phyloP scores from a whole-genome alignment of 2,888 invertebrate species.

The Lepidocyrtoides sp. region DNA sequence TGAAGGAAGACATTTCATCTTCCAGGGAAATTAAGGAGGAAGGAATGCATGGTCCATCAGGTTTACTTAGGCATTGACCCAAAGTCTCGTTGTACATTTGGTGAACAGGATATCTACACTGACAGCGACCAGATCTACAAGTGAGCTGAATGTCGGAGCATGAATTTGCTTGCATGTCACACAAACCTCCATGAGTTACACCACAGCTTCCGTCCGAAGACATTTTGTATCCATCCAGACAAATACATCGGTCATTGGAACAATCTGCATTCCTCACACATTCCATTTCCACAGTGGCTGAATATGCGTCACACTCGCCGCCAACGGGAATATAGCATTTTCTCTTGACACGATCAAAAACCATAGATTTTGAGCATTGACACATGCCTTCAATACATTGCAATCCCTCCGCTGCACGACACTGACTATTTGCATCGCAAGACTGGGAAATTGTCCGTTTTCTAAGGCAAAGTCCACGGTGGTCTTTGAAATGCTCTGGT shows the following conservation, averaged over 20 bases:
- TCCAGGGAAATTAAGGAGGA: not conserved
- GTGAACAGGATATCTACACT: slow-evolving; percentile 78
- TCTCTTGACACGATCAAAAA: slow-evolving; percentile 55
- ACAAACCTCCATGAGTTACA: slow-evolving; percentile 55
- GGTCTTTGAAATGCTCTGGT: slow-evolving; percentile 47
- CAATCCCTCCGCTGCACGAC: slow-evolving; percentile 12
- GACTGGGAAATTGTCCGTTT: slow-evolving; percentile 50
- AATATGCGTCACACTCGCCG: slow-evolving; percentile 51
- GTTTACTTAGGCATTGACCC: slow-evolving; percentile 75
- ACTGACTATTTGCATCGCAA: slow-evolving; percentile 44
- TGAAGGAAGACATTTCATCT: not conserved
- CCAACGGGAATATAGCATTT: slow-evolving; percentile 63
- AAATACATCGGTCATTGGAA: slow-evolving; percentile 51
- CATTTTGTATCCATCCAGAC: slow-evolving; percentile 36
- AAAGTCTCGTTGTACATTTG: slow-evolving; percentile 73
- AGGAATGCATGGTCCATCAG: slow-evolving; percentile 77
- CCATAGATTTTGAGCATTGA: slow-evolving; percentile 52
- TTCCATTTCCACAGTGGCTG: slow-evolving; percentile 6
- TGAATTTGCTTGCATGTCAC: slow-evolving; percentile 22
- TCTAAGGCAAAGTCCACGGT: slow-evolving; percentile 50
- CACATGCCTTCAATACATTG: slow-evolving; percentile 44
- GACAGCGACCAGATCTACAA: slow-evolving; percentile 74
- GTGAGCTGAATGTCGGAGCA: slow-evolving; percentile 76
- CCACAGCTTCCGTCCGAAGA: slow-evolving; percentile 67
- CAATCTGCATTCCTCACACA: slow-evolving; percentile 66